Evolutionary conservation across 2,797 vertebrate species (phyloP), one percentile per base, ranked within the genome.

Genomic region (Telmatherina bonti): DNA sequence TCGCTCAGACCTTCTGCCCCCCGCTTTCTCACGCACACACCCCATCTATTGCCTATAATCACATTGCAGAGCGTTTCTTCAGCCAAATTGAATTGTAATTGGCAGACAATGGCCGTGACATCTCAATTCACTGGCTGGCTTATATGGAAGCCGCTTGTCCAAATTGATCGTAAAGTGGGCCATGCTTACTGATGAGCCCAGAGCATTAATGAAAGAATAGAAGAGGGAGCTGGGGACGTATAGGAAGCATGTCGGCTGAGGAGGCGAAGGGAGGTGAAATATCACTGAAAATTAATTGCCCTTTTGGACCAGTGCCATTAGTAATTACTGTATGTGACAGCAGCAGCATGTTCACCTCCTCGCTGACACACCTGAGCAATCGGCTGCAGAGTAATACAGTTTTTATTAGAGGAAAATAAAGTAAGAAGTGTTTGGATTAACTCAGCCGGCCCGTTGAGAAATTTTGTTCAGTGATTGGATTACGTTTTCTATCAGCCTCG

Each of bases 1-100:
- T 64, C 12, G 7, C 60, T 52, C 2, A 61, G 35, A 54, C 58
- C 33, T 41, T 41, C 45, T 61, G n/a, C 41, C 36, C n/a, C 57
- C 35, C 31, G 53, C 47, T 65, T 45, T 55, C 70, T 43, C 62
- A 67, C 15, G 49, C 67, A 11, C 60, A 36, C 70, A 30, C 36
- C 15, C 22, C 64, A 66, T 63, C 67, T 62, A 62, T 74, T 41
- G 62, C 74, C 73, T 65, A 43, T 87, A 92, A 93, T 91, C 90
- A 90, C 85, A 87, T 91, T 90, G 71, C 78, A 64, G 72, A 81
- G 84, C 69, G 58, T 90, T 87, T 74, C 76, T 85, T 80, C 81
- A 72, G 66, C 76, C 81, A 91, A 93, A 93, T 91, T 93, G 87
- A 92, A 93, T 85, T 76, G 80, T 92, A 93, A 93, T 93, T 89